Conservation (phyloP, 2,888 invertebrate genomes). For the Pilophorus perplexus region DNA sequence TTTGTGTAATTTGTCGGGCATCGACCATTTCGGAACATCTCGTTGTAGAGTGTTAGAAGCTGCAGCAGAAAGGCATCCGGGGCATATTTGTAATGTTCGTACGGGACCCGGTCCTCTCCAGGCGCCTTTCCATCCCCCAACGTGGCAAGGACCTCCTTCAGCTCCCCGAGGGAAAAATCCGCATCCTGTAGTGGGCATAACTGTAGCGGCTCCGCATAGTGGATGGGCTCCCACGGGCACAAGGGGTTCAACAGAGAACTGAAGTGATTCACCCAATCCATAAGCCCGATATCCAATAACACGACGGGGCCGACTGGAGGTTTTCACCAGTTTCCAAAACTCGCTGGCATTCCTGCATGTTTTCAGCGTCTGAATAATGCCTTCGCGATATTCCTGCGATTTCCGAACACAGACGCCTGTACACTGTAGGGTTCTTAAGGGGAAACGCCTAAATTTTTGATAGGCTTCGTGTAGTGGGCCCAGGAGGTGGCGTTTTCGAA, state of each 20-base stretch:
- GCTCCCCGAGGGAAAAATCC: conserved; percentile 2
- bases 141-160: not conserved
- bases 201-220: not conserved
- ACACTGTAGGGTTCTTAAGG: too few relatives aligned
- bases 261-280: conserved; percentile 8
- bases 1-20: conserved; percentile 16
- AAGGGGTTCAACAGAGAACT: not conserved
- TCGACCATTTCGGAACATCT: conserved; percentile 2
- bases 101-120: conserved; percentile 25
- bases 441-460: too few relatives aligned
- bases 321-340: too few relatives aligned
- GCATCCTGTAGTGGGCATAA: not conserved
- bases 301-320: too few relatives aligned
- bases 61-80: not conserved
- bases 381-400: too few relatives aligned
- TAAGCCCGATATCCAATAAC: too few relatives aligned
- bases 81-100: conserved; percentile 24
- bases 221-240: not conserved
- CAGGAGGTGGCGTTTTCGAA: too few relatives aligned
- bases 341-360: too few relatives aligned
- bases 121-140: conserved; percentile 15
- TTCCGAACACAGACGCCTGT: too few relatives aligned
- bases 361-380: too few relatives aligned
- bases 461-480: too few relatives aligned
- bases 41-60: conserved; percentile 25